phyloP scores from a whole-genome alignment of 1,140 invertebrate species.

The Microvelia longipes region DNA sequence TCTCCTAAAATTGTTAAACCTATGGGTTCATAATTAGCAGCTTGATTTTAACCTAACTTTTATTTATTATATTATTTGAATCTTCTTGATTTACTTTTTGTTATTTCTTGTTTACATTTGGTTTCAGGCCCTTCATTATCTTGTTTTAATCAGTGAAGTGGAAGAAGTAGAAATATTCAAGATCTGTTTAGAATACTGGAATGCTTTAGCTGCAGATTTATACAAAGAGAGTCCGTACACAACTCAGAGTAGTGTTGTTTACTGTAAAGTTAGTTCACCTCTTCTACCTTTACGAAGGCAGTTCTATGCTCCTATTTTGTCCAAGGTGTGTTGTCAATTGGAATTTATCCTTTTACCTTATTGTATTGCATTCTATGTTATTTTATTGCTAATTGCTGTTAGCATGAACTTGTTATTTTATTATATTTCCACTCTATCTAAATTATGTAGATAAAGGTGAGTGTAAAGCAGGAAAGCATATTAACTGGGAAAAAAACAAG shows the following conservation, averaged over 20 bases:
- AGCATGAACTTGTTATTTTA: neutral
- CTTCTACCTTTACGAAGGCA: constrained; percentile 28
- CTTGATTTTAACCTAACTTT: too few species aligned
- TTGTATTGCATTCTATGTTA: neutral
- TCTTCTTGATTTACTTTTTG: too few species aligned
- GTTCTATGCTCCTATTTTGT: constrained; percentile 65
- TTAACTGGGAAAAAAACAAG: too few species aligned
- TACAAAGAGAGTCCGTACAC: constrained; percentile 58
- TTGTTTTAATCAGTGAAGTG: constrained; percentile 94
- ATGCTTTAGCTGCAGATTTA: constrained; percentile 74
- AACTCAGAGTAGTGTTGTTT: constrained; percentile 8
- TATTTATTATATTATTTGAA: too few species aligned
- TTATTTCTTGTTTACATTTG: too few species aligned
- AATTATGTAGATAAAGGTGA: too few species aligned
- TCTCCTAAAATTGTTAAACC: too few species aligned
- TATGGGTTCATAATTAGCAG: too few species aligned
- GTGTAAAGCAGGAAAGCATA: too few species aligned
- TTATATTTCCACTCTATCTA: too few species aligned
- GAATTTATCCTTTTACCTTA: neutral
- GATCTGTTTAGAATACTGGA: constrained; percentile 99
- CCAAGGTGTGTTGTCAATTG: constrained; percentile 37
- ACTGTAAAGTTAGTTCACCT: constrained; percentile 7
- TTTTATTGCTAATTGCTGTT: neutral
- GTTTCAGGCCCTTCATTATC: constrained; percentile 65
- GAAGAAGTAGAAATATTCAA: constrained; percentile 99